Evolutionary conservation across 2,888 invertebrate species (phyloP).

Genomic region (Acanthosepion esculentum): DNA sequence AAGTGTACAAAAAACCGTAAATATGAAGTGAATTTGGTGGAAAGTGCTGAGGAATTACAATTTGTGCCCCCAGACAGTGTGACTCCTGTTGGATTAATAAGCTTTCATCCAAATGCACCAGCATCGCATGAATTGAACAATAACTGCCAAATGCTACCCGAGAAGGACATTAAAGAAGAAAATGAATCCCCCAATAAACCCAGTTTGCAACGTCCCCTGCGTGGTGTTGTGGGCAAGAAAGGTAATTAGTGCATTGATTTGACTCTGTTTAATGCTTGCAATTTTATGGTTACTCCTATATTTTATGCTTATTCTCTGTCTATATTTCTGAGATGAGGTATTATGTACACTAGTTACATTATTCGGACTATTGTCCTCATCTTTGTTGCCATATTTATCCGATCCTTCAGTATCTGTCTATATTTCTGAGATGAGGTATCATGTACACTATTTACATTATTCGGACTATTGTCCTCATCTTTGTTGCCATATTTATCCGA

Average conservation of each 20-base stretch:
- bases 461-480: too few species aligned
- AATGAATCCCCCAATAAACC: neutral
- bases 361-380: too few species aligned
- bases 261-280: neutral
- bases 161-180: neutral
- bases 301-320: too few species aligned
- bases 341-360: too few species aligned
- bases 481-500: too few species aligned
- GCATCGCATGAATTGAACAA: neutral
- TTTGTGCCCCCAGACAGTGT: neutral
- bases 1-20: neutral
- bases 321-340: too few species aligned
- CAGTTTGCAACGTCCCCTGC: neutral
- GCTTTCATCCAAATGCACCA: neutral
- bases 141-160: neutral
- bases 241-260: neutral
- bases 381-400: too few species aligned
- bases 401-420: too few species aligned
- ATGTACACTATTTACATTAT: too few species aligned
- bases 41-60: neutral
- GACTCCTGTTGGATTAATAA: neutral
- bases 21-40: neutral
- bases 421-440: too few species aligned
- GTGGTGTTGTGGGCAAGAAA: slow-evolving; percentile 2
- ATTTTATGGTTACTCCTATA: too few species aligned